These are phyloP conservation scores for Stratiomys singularior DNA, from an alignment of 2,888 invertebrate species.

Conservation along the genomic window DNA sequence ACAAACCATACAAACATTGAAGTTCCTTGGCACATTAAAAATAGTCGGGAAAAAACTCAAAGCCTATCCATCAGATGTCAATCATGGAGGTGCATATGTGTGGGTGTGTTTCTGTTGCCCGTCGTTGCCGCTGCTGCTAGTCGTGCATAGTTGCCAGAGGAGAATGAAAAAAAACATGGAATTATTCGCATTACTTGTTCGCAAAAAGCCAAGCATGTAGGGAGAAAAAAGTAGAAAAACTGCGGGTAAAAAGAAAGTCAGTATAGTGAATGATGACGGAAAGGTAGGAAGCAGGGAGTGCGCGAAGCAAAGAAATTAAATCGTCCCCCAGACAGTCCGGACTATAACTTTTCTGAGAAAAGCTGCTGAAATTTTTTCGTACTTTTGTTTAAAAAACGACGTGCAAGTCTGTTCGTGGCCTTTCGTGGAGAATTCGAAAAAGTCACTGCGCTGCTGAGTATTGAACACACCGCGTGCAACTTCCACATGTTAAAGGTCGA, in stretches of 20 bases:
- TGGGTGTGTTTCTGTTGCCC: constrained; percentile 28
- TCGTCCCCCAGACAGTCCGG: background rate
- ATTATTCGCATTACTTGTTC: constrained; percentile 38
- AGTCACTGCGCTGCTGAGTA: constrained; percentile 45
- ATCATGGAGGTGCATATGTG: constrained; percentile 30
- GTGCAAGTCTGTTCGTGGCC: constrained; percentile 10
- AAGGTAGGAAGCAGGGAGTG: background rate
- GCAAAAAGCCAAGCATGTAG: background rate
- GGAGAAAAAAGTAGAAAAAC: background rate
- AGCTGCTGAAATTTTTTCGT: constrained; percentile 7
- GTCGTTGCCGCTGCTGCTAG: constrained; percentile 5
- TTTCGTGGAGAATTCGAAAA: constrained; percentile 39
- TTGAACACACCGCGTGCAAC: constrained; percentile 49
- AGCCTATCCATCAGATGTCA: constrained; percentile 44
- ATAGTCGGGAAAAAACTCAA: background rate
- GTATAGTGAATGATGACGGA: background rate
- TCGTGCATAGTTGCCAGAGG: constrained; percentile 6
- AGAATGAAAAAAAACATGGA: constrained; percentile 31
- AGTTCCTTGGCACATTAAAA: constrained; percentile 39
- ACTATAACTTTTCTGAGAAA: constrained; percentile 10
- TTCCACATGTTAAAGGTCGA: constrained; percentile 47
- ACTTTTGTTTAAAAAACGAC: constrained; percentile 36
- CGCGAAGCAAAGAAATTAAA: background rate
- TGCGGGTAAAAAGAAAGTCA: constrained; percentile 14
- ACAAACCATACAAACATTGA: constrained; percentile 24